These are phyloP conservation scores for Trisateles emortualis DNA, from an alignment of 2,888 invertebrate genomes.

Conservation along the genomic window DNA sequence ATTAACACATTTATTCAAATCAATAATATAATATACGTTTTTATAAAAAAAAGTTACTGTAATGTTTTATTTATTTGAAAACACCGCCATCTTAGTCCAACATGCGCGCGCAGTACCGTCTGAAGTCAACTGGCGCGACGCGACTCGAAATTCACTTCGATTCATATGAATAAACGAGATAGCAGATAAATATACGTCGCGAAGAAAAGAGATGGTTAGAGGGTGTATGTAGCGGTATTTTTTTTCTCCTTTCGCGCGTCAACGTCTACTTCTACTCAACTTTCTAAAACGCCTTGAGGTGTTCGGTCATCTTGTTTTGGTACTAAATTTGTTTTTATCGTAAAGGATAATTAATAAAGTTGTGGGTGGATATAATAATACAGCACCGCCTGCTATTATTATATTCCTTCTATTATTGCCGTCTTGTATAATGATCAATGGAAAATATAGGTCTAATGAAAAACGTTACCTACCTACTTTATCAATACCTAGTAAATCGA, in stretches of 20 bases:
- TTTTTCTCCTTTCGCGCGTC: conserved; percentile 83
- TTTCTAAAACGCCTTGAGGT: conserved; percentile 82
- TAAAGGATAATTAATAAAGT: conserved; percentile 2
- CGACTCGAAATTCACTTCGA: conserved; percentile 63
- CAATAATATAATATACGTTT: conserved; percentile 11
- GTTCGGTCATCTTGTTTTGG: conserved; percentile 63
- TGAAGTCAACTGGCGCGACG: conserved; percentile 69
- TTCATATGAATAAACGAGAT: conserved; percentile 65
- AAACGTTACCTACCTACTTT: too few relatives aligned
- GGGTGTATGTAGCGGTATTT: conserved; percentile 82
- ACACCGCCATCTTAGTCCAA: conserved; percentile 58
- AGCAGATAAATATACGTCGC: conserved; percentile 39
- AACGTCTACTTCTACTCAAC: conserved; percentile 72
- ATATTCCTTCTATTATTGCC: not conserved
- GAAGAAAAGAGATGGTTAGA: conserved; percentile 65
- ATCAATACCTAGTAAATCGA: too few relatives aligned
- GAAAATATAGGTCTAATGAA: too few relatives aligned
- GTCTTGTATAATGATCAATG: too few relatives aligned
- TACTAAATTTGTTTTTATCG: conserved; percentile 42
- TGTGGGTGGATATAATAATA: not conserved
- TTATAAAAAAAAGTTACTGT: conserved; percentile 40
- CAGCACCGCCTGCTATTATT: too few relatives aligned
- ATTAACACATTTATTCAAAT: conserved; percentile 21
- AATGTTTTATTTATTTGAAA: conserved; percentile 52
- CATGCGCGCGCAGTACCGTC: conserved; percentile 66